These are phyloP conservation scores for Drosophila elegans DNA, from an alignment of 1,140 invertebrate genomes.

Conservation along the genomic window DNA sequence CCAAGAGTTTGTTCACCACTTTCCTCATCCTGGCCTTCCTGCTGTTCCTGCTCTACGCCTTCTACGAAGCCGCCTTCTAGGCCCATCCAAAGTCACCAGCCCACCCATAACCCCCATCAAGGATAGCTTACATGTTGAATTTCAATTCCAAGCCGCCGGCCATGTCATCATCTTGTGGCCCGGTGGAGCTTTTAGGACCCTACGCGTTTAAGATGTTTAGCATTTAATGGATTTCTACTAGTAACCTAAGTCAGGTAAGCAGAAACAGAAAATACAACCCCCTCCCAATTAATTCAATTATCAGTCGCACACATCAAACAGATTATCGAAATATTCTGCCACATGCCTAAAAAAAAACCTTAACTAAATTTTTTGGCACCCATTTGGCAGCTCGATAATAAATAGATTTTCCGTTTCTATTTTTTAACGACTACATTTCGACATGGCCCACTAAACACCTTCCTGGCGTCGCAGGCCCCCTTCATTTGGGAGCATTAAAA, in stretches of 20 bases:
- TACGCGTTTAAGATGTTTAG: conserved; percentile 76
- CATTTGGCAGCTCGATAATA: conserved; percentile 50
- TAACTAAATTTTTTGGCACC: conserved; percentile 54
- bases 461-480: conserved; percentile 18
- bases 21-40: conserved; percentile 79
- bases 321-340: not conserved
- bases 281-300: conserved; percentile 48
- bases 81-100: conserved; percentile 25
- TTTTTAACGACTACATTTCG: conserved; percentile 72
- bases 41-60: conserved; percentile 76
- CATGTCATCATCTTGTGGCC: conserved; percentile 43
- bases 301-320: conserved; percentile 8
- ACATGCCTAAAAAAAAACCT: conserved; percentile 17
- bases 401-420: conserved; percentile 42
- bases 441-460: conserved; percentile 71
- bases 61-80: conserved; percentile 83
- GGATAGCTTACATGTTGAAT: conserved; percentile 79
- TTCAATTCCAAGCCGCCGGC: conserved; percentile 68
- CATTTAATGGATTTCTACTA: conserved; percentile 81
- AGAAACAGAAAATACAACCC: not conserved
- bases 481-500: conserved; percentile 36
- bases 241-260: conserved; percentile 76
- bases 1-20: conserved; percentile 82
- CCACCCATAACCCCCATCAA: conserved; percentile 48
- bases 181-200: conserved; percentile 61